phyloP scores from a whole-genome alignment of 2,113 vertebrate genomes.

The Chaenocephalus aceratus region DNA sequence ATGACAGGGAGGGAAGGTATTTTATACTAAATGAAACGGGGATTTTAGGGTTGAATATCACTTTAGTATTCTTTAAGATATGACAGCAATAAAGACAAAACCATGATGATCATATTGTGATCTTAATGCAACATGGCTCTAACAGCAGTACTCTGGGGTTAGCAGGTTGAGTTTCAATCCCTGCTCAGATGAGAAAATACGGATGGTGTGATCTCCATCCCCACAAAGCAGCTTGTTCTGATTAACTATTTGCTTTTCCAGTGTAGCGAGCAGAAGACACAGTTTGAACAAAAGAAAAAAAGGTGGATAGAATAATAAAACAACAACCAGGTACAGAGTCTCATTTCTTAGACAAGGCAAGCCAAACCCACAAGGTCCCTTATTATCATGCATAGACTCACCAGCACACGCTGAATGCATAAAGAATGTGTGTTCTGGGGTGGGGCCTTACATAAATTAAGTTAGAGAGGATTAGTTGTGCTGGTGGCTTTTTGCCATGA shows the following conservation, averaged over 20 bases:
- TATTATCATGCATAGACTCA: constrained; percentile 52
- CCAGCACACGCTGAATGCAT: constrained; percentile 37
- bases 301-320: background rate
- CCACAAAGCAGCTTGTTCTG: background rate
- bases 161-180: background rate
- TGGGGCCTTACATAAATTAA: constrained; percentile 35
- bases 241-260: background rate
- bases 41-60: background rate
- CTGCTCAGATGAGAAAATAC: background rate
- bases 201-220: background rate
- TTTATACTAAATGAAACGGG: background rate
- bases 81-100: background rate
- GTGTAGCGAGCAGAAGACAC: background rate
- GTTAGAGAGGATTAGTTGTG: constrained; percentile 36
- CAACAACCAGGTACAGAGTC: background rate
- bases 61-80: background rate
- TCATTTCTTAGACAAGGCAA: constrained; percentile 10
- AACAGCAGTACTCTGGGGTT: background rate
- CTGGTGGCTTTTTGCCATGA: constrained; percentile 46
- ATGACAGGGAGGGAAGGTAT: background rate
- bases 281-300: constrained; percentile 3
- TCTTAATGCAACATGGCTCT: background rate
- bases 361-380: constrained; percentile 30
- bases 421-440: constrained; percentile 1
- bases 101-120: background rate